Evolutionary conservation across 1,140 invertebrate species (phyloP).

Genomic region (Bombus confusus): DNA sequence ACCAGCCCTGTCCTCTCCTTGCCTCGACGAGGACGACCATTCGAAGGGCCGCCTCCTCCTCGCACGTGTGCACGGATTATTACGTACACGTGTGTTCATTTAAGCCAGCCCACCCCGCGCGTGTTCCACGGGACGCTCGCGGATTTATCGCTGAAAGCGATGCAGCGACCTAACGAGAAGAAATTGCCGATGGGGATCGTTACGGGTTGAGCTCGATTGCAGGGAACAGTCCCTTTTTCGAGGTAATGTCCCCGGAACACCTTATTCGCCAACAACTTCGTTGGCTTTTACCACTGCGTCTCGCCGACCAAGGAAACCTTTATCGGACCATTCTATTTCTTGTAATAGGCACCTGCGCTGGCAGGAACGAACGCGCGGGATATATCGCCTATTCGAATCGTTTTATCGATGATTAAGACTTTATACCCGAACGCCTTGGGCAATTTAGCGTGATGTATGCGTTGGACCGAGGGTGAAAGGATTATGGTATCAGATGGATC

Average conservation of each 20-base stretch:
- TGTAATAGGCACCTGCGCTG: not conserved
- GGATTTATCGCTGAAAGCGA: conserved; percentile 53
- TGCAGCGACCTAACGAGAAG: conserved; percentile 26
- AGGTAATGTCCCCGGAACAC: not conserved
- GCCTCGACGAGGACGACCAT: conserved; percentile 43
- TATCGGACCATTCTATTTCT: not conserved
- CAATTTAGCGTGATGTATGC: not conserved
- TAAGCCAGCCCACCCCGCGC: conserved; percentile 29
- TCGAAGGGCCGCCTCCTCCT: conserved; percentile 24
- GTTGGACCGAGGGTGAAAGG: not conserved
- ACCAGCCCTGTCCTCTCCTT: conserved; percentile 31
- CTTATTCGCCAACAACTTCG: not conserved
- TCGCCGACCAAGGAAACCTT: not conserved
- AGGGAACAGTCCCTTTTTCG: conserved; percentile 11
- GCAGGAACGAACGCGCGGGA: not conserved
- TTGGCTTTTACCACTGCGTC: not conserved
- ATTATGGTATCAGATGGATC: not conserved
- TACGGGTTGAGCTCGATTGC: not conserved
- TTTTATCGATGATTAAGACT: not conserved
- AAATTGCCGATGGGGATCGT: conserved; percentile 25
- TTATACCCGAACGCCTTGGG: not conserved
- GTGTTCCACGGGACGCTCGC: conserved; percentile 33
- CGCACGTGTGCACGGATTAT: conserved; percentile 70
- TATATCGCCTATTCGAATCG: not conserved
- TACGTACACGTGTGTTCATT: conserved; percentile 67